These are phyloP conservation scores for Poeciliopsis infans DNA, from an alignment of 2,797 vertebrate species.

Conservation along the genomic window DNA sequence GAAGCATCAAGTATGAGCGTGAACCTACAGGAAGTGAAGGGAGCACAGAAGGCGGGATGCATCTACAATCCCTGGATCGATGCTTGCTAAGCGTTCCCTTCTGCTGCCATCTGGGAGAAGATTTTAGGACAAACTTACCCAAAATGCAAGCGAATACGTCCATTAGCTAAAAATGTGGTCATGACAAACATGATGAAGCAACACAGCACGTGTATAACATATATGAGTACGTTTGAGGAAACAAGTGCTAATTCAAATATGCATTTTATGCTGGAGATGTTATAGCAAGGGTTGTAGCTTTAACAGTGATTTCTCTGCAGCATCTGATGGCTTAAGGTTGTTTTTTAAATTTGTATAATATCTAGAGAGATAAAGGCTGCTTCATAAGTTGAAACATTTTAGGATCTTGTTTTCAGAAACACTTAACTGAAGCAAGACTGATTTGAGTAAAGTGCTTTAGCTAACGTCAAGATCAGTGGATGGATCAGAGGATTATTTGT, in stretches of 20 bases:
- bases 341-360: not conserved
- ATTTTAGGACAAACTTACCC: conserved; percentile 23
- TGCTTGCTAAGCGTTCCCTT: conserved; percentile 21
- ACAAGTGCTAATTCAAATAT: not conserved
- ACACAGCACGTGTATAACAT: not conserved
- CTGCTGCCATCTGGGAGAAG: conserved; percentile 50
- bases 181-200: not conserved
- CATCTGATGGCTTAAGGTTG: not conserved
- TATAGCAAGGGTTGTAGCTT: not conserved
- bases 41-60: conserved; percentile 36
- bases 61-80: conserved; percentile 25
- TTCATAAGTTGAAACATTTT: not conserved
- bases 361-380: not conserved
- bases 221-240: not conserved
- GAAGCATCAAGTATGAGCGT: not conserved
- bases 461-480: not conserved
- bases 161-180: conserved; percentile 13
- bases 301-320: not conserved
- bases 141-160: conserved; percentile 27
- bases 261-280: not conserved
- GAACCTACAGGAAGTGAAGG: conserved; percentile 14
- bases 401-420: not conserved
- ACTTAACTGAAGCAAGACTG: not conserved
- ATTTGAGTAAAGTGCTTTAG: not conserved
- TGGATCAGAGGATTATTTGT: too few relatives aligned